Conservation (phyloP, 2,113 vertebrate species). For the Passer domesticus region DNA sequence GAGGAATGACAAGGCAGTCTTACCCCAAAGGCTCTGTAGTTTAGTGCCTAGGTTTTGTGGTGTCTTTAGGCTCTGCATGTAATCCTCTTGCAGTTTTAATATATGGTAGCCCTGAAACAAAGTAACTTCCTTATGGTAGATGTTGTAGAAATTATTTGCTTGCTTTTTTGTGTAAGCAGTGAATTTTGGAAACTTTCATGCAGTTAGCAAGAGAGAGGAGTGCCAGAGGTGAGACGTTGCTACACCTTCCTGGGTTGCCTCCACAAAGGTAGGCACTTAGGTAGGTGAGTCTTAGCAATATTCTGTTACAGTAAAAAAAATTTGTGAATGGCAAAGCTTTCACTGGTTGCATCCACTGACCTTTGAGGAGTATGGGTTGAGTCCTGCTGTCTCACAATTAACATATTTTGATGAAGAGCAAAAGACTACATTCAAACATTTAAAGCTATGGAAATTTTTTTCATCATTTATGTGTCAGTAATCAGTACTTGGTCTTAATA, state of each 20-base stretch:
- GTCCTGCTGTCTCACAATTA: background rate
- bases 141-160: background rate
- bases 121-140: background rate
- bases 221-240: background rate
- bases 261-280: background rate
- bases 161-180: background rate
- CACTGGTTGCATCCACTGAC: background rate
- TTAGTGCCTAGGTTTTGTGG: background rate
- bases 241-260: fast-evolving
- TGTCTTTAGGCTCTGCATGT: background rate
- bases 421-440: background rate
- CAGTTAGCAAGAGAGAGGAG: background rate
- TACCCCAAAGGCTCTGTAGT: background rate
- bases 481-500: background rate
- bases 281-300: background rate
- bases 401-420: background rate
- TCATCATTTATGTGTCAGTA: background rate
- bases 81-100: background rate
- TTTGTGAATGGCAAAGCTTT: background rate
- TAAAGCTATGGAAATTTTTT: background rate
- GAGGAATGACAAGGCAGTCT: background rate
- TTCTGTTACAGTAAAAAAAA: background rate
- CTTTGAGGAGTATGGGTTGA: background rate
- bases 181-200: background rate
- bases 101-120: background rate